A percentile compares a stretch with the other conserved stretches of the same genome.
Conservation (phyloP, 1,140 invertebrate species). For the Drosophila burlai region DNA sequence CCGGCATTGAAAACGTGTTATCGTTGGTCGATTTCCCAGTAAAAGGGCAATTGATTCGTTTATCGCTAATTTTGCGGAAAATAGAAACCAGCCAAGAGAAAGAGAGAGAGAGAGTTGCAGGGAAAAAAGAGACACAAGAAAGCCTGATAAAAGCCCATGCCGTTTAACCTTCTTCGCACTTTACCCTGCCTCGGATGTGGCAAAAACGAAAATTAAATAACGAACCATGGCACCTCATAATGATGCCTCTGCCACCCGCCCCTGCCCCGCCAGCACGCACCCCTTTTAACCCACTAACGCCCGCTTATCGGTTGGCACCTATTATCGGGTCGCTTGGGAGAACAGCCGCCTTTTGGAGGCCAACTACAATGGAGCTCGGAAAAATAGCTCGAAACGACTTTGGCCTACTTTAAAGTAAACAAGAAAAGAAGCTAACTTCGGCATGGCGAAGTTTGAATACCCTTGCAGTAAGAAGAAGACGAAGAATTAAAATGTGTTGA, state of each 20-base stretch:
- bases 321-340: slow-evolving; percentile 31
- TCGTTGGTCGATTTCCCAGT: slow-evolving; percentile 25
- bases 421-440: too few species aligned
- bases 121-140: too few species aligned
- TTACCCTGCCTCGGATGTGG: slow-evolving; percentile 1
- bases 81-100: slow-evolving; percentile 5
- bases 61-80: slow-evolving; percentile 46
- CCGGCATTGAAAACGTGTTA: slow-evolving; percentile 15
- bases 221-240: slow-evolving; percentile 28
- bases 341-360: slow-evolving; percentile 29
- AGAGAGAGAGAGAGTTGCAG: not conserved
- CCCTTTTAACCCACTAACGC: slow-evolving; percentile 22
- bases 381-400: not conserved
- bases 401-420: not conserved
- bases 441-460: too few species aligned
- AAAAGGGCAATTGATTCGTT: slow-evolving; percentile 34
- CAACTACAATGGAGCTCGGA: not conserved
- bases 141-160: not conserved
- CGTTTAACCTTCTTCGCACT: slow-evolving; percentile 40
- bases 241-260: not conserved
- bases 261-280: not conserved
- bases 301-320: slow-evolving; percentile 48
- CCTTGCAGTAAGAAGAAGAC: too few species aligned
- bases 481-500: too few species aligned
- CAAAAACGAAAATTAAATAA: slow-evolving; percentile 30